Percentiles rank a stretch among this genome's conserved stretches.
Conservation (phyloP, 2,113 vertebrate species). For the Rhipidura dahli region DNA sequence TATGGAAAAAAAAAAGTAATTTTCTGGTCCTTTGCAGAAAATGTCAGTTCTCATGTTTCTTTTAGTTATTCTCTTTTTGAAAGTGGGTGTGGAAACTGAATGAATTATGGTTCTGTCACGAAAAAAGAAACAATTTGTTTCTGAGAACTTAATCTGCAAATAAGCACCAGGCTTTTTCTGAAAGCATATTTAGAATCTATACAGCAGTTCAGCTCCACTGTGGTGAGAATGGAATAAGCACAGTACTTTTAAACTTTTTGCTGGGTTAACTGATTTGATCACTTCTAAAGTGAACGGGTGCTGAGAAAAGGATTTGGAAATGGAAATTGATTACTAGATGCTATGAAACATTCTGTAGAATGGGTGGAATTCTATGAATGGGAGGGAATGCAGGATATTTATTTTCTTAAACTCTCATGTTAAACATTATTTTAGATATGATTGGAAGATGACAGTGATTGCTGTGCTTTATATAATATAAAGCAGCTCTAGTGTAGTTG, state of each 20-base stretch:
- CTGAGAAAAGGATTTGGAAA: conserved; percentile 33
- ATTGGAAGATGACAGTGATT: neutral
- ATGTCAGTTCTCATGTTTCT: conserved; percentile 61
- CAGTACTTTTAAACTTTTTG: conserved; percentile 34
- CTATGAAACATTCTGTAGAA: neutral
- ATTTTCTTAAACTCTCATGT: neutral
- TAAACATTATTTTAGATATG: neutral
- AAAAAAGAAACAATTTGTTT: conserved; percentile 49
- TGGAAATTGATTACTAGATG: neutral
- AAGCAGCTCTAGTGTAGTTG: neutral
- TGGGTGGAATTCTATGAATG: neutral
- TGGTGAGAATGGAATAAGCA: neutral
- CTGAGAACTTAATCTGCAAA: conserved; percentile 28
- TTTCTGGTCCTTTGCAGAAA: conserved; percentile 61
- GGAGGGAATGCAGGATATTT: neutral
- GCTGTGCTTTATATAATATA: neutral
- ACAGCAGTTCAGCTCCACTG: neutral
- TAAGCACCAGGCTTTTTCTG: conserved; percentile 1
- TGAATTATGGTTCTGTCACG: conserved; percentile 59
- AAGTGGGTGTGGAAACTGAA: conserved; percentile 37
- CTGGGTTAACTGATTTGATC: conserved; percentile 45
- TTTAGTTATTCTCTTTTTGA: conserved; percentile 46
- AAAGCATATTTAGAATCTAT: neutral
- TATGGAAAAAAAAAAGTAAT: conserved; percentile 2
- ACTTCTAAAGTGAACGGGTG: neutral